Evolutionary conservation across 2,113 vertebrate genomes (phyloP), one percentile per base, ranked within the genome.

Genomic region (Corydoras maculifer): DNA sequence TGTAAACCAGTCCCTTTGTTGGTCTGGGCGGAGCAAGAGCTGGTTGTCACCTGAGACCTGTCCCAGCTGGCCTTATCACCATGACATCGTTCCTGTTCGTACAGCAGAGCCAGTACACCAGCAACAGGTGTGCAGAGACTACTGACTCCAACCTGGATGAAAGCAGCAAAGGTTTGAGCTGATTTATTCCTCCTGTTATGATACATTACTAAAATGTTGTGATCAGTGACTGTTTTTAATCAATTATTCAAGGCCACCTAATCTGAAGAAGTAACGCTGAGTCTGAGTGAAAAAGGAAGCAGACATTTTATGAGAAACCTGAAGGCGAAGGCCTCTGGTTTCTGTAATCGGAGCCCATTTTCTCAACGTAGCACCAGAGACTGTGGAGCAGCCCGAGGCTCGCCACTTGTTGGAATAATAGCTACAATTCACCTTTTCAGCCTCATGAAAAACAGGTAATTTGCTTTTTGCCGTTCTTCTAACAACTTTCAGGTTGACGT

Each of bases 41-140:
- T 74, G 60, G 12, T 65, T 15, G 74, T 73, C 70, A 79, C 74
- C 74, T 76, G 77, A 79, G 70, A 65, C 53, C 30, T 60, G 70
- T 73, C 73, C 72, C 70, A 12, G 62, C 9, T 43, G 58, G 65
- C 62, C 77, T 53, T 61, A 69, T 79, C 66, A 66, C 70, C 74
- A 75, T 79, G 66, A 48, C 59, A 79, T 55, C 62, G 54, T 59
- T 65, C 35, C 30, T 62, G 54, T 68, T 49, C 66, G 43, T 58
- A 73, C 61, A 69, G 60, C 65, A 53, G 31, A 66, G 13, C 60
- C 14, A 30, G 59, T 62, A 59, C 29, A 15, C 57, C 15, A 54
- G 68, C 43, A 63, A 29, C 4, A 29, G 11, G 49, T 61, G 55
- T 30, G 30, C 60, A 48, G n/a, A 11, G 59, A 30, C 14, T 32